Evolutionary conservation across 2,797 vertebrate species (phyloP).

Genomic region (Mormyrops boulengeri): DNA sequence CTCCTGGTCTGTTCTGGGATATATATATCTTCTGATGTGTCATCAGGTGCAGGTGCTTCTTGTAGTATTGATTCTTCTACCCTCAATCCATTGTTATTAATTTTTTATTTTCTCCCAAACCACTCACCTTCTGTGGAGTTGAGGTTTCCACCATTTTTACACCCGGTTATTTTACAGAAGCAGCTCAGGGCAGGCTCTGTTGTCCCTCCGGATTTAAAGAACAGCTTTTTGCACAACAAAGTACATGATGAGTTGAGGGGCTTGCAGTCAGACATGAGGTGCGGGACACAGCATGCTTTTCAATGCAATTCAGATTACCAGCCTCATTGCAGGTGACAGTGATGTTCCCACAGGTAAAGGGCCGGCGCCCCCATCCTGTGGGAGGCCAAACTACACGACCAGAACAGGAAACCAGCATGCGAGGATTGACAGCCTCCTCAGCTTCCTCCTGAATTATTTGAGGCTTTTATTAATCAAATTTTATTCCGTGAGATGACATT

Average conservation of each 20-base stretch:
- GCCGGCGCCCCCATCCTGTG: background rate
- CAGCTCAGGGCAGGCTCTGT: background rate
- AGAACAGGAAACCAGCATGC: background rate
- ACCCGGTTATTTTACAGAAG: background rate
- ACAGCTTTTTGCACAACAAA: background rate
- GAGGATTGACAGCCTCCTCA: background rate
- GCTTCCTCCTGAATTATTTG: background rate
- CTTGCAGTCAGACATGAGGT: background rate
- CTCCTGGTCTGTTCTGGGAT: background rate
- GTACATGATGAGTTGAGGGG: background rate
- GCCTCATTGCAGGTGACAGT: background rate
- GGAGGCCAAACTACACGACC: background rate
- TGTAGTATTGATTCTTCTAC: background rate
- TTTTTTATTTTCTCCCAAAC: background rate
- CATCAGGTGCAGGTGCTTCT: background rate
- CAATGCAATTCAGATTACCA: background rate
- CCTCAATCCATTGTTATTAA: background rate
- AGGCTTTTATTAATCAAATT: slow-evolving; percentile 3
- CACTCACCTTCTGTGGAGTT: background rate
- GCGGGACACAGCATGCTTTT: background rate
- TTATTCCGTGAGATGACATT: slow-evolving; percentile 40
- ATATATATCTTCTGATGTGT: background rate
- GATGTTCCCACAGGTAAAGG: background rate
- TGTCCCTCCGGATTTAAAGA: background rate
- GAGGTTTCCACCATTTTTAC: background rate